Evolutionary conservation across 2,797 vertebrate genomes (phyloP).

Genomic region (Pipistrellus pygmaeus): DNA sequence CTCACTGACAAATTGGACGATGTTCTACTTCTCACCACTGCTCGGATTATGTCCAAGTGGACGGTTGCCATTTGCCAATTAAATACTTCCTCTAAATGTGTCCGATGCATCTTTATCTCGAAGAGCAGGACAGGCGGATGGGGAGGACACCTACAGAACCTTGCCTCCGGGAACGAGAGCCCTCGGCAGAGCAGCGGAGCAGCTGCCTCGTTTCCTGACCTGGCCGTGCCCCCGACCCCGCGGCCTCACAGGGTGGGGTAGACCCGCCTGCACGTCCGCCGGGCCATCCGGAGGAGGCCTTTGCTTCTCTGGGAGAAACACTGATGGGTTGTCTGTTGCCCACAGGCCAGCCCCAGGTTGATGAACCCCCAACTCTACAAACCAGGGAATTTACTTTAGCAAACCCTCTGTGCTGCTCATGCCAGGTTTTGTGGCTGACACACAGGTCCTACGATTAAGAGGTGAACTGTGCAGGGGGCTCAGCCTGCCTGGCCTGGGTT

Average conservation of each 20-base stretch:
- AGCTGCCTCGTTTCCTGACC: not conserved
- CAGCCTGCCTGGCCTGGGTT: not conserved
- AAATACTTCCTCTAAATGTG: not conserved
- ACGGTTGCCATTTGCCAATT: slow-evolving; percentile 41
- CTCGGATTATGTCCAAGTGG: slow-evolving; percentile 29
- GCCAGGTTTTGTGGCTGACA: not conserved
- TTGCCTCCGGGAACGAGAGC: not conserved
- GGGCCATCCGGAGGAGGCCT: not conserved
- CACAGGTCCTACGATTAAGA: not conserved
- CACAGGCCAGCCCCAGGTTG: not conserved
- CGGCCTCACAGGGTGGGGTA: not conserved
- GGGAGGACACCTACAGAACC: not conserved
- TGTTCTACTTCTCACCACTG: not conserved
- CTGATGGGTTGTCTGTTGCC: not conserved
- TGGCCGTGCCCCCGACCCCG: not conserved
- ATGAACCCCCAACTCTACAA: not conserved
- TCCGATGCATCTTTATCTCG: slow-evolving; percentile 28
- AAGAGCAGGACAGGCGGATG: not conserved
- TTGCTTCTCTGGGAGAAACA: slow-evolving; percentile 35
- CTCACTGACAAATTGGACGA: not conserved
- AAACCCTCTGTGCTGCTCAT: not conserved
- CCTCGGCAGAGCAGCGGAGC: not conserved
- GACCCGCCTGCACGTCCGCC: not conserved
- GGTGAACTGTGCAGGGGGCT: not conserved
- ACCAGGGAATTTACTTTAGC: not conserved